Conservation (phyloP, 2,888 invertebrate species). For the Tetramorium bicarinatum region DNA sequence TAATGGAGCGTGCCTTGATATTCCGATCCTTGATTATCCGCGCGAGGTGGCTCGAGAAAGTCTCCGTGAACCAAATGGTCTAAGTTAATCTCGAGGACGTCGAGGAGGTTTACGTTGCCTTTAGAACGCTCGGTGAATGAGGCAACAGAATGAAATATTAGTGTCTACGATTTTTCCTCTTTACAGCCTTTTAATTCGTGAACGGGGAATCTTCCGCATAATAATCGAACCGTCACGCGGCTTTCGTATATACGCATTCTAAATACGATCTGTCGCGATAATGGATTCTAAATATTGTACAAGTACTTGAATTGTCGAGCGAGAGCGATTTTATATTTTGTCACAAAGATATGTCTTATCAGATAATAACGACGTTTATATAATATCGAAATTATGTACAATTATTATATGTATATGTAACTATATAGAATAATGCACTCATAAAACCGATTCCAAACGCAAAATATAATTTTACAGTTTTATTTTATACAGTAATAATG, state of each 20-base stretch:
- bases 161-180: background rate
- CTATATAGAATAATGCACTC: too few relatives aligned
- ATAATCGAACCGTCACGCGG: background rate
- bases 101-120: slow-evolving; percentile 7
- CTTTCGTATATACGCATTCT: background rate
- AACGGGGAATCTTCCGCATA: background rate
- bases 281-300: background rate
- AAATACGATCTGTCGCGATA: background rate
- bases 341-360: background rate
- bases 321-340: background rate
- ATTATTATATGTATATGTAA: background rate
- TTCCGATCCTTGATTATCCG: slow-evolving; percentile 25
- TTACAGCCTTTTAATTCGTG: background rate
- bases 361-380: too few relatives aligned
- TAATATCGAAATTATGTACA: background rate
- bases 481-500: too few relatives aligned
- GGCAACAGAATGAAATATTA: background rate
- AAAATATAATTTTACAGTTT: too few relatives aligned
- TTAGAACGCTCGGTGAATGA: background rate
- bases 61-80: slow-evolving; percentile 1
- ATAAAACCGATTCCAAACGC: too few relatives aligned
- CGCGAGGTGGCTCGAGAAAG: slow-evolving; percentile 13
- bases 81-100: slow-evolving; percentile 2
- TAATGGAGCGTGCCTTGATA: slow-evolving; percentile 41
- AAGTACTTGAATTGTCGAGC: background rate